Conservation (phyloP, 2,797 vertebrate species). For the Babyrousa celebensis region DNA sequence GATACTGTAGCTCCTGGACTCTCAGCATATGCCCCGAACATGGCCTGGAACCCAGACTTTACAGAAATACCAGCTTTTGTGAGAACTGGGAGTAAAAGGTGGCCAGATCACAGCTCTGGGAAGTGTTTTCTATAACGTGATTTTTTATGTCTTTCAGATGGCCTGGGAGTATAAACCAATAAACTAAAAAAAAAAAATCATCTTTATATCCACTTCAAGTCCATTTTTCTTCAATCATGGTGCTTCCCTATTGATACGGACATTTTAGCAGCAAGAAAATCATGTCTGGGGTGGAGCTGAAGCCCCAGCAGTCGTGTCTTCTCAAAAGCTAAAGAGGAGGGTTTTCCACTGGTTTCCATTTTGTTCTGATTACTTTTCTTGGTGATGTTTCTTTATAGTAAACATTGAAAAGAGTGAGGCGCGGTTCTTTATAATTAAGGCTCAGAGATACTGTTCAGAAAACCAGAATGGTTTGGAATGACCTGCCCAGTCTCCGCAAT, state of each 20-base stretch:
- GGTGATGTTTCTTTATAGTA: constrained; percentile 54
- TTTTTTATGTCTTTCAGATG: constrained; percentile 58
- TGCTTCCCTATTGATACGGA: background rate
- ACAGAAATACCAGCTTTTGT: background rate
- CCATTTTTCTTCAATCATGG: background rate
- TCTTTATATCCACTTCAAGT: background rate
- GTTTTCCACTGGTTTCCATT: background rate
- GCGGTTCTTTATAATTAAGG: background rate
- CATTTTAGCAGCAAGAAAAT: background rate
- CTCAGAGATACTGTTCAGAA: background rate
- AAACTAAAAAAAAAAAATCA: background rate
- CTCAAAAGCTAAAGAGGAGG: background rate
- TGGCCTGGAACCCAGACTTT: background rate
- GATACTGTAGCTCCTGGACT: background rate
- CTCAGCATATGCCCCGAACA: background rate
- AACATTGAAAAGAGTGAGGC: constrained; percentile 61
- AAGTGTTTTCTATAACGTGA: background rate
- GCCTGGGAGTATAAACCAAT: background rate
- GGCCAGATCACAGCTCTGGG: background rate
- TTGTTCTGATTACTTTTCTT: background rate
- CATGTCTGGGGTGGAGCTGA: background rate
- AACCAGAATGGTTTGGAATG: background rate
- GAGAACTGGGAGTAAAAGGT: too few species aligned
- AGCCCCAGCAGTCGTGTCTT: background rate
- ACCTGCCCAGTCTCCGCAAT: accelerated